Evolutionary conservation across 2,113 vertebrate species (phyloP).

Genomic region (Megaleporinus macrocephalus): DNA sequence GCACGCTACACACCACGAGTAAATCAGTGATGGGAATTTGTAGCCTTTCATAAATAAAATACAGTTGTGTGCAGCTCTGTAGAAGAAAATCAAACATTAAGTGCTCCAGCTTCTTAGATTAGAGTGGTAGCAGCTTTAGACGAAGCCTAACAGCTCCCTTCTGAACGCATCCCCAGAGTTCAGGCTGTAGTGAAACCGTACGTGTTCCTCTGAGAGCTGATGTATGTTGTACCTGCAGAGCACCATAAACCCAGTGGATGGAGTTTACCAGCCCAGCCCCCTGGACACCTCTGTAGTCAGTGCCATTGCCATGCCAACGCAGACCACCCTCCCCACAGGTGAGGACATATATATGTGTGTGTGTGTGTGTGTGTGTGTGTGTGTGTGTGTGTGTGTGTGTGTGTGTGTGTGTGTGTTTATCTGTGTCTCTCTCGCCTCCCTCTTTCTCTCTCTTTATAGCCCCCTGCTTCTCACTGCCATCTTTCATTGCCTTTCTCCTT

Average conservation of each 20-base stretch:
- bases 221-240: slow-evolving; percentile 78
- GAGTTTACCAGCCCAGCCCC: slow-evolving; percentile 89
- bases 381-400: no score
- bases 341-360: background rate
- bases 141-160: background rate
- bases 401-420: no score
- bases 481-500: no score
- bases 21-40: background rate
- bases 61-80: background rate
- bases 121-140: background rate
- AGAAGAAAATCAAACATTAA: no score
- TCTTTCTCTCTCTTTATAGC: no score
- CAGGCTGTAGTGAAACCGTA: background rate
- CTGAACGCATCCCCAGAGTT: background rate
- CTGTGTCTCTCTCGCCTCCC: no score
- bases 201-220: slow-evolving; percentile 21
- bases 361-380: no score
- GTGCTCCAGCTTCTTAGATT: background rate
- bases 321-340: slow-evolving; percentile 92
- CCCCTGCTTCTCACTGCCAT: no score
- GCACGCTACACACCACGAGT: background rate
- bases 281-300: slow-evolving; percentile 85
- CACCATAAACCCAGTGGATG: slow-evolving; percentile 98
- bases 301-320: slow-evolving; percentile 94
- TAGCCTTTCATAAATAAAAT: background rate